These are phyloP conservation scores for Cataglyphis livida DNA, from an alignment of 2,888 invertebrate genomes.

Conservation along the genomic window DNA sequence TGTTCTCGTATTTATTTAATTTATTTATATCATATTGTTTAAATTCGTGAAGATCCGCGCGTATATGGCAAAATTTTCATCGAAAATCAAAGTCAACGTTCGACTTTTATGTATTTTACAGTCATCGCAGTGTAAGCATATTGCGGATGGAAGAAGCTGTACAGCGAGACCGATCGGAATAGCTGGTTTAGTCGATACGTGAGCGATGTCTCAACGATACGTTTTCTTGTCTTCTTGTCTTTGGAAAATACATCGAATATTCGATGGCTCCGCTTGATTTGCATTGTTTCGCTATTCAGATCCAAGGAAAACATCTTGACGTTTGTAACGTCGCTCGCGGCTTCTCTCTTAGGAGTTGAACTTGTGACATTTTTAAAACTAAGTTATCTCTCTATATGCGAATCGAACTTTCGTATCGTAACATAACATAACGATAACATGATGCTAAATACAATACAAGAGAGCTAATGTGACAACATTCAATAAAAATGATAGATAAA, in stretches of 20 bases:
- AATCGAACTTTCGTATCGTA: neutral
- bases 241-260: conserved; percentile 11
- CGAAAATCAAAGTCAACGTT: neutral
- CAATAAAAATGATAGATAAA: neutral
- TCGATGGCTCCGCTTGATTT: conserved; percentile 32
- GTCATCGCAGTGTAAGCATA: neutral
- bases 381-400: neutral
- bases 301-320: conserved; percentile 42
- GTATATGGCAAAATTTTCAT: neutral
- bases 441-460: neutral
- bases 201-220: neutral
- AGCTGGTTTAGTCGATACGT: conserved; percentile 12
- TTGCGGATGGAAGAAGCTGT: neutral
- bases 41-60: neutral
- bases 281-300: conserved; percentile 46
- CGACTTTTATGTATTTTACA: neutral
- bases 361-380: conserved; percentile 25
- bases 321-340: conserved; percentile 41
- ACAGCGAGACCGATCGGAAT: neutral
- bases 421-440: neutral
- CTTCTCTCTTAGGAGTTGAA: conserved; percentile 32
- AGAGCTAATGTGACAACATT: neutral
- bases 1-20: neutral
- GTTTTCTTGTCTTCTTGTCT: neutral
- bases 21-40: neutral